Evolutionary conservation across 2,888 invertebrate species (phyloP).

Genomic region (Alentia gelatinosa): DNA sequence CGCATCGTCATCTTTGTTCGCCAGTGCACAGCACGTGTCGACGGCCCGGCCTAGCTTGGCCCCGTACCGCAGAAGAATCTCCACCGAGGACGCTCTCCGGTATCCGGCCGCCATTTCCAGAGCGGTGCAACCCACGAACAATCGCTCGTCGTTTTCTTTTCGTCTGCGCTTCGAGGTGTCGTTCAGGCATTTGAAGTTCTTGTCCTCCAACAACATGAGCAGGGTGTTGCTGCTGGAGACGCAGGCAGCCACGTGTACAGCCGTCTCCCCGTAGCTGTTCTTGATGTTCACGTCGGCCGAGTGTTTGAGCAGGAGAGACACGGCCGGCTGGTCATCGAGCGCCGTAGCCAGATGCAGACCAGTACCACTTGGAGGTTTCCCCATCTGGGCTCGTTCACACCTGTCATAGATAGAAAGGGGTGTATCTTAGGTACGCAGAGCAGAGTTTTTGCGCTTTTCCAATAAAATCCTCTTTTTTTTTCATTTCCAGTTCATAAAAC

Average conservation of each 20-base stretch:
- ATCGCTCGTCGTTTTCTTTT: neutral
- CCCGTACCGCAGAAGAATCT: neutral
- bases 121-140: neutral
- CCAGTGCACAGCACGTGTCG: neutral
- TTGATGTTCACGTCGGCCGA: conserved; percentile 26
- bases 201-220: neutral
- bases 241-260: neutral
- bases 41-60: neutral
- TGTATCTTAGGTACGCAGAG: too few species aligned
- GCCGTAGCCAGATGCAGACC: conserved; percentile 29
- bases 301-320: neutral
- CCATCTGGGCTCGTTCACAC: neutral
- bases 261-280: neutral
- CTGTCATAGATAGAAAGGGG: too few species aligned
- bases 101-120: neutral
- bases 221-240: neutral
- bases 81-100: neutral
- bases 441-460: too few species aligned
- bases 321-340: neutral
- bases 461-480: too few species aligned
- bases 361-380: neutral
- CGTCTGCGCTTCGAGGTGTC: neutral
- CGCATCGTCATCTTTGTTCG: conserved; percentile 33
- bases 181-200: conserved; percentile 2
- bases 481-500: too few species aligned